phyloP scores from a whole-genome alignment of 1,140 invertebrate genomes.

The Aphaenogaster floridana region DNA sequence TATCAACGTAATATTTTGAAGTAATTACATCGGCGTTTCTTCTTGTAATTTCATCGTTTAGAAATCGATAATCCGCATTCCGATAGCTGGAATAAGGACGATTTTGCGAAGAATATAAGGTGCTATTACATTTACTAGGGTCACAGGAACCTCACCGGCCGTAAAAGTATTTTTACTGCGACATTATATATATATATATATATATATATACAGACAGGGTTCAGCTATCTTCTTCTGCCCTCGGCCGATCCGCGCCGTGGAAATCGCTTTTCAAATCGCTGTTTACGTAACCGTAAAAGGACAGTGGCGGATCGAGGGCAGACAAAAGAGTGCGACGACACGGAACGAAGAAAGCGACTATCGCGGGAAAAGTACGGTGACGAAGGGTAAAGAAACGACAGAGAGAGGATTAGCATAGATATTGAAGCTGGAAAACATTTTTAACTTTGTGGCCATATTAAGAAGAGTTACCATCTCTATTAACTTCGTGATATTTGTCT shows the following conservation, averaged over 20 bases:
- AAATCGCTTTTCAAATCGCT: conserved; percentile 58
- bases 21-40: conserved; percentile 8
- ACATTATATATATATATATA: conserved; percentile 12
- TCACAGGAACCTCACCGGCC: conserved; percentile 30
- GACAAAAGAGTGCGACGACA: conserved; percentile 36
- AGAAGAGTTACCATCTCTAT: conserved; percentile 17
- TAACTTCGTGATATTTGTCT: not conserved
- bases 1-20: conserved; percentile 5
- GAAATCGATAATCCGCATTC: conserved; percentile 21
- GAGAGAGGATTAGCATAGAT: conserved; percentile 77
- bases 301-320: conserved; percentile 42
- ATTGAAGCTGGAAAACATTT: conserved; percentile 78
- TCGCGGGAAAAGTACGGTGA: conserved; percentile 36
- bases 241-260: not conserved
- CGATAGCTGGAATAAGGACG: conserved; percentile 19
- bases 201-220: not conserved
- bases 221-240: conserved; percentile 13
- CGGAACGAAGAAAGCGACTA: conserved; percentile 60
- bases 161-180: conserved; percentile 64
- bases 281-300: conserved; percentile 65
- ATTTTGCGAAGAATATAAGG: conserved; percentile 47
- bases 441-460: conserved; percentile 68
- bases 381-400: conserved; percentile 65
- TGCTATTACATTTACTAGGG: conserved; percentile 53
- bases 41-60: not conserved